A percentile compares a stretch with the other conserved stretches of the same genome.
Conservation (phyloP, 2,888 invertebrate genomes). For the Tenthredo distinguenda region DNA sequence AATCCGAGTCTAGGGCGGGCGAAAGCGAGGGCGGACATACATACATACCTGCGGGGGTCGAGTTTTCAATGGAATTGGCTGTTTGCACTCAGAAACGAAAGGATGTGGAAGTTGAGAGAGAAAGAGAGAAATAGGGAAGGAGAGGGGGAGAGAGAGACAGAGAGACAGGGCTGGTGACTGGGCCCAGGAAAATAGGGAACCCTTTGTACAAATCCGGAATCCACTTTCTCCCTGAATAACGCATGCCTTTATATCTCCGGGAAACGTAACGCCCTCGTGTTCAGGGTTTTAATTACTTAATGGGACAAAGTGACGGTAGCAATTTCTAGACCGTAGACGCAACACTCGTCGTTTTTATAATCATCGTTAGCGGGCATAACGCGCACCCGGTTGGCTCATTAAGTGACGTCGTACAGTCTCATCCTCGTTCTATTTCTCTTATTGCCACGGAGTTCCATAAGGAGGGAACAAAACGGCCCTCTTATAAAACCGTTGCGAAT, state of each 20-base stretch:
- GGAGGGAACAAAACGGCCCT: conserved; percentile 14
- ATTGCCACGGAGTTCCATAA: conserved; percentile 11
- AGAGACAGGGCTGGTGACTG: neutral
- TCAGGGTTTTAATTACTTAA: conserved; percentile 49
- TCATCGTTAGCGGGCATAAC: conserved; percentile 50
- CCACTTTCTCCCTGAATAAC: conserved; percentile 30
- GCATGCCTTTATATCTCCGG: neutral
- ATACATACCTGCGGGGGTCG: neutral
- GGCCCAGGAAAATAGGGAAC: neutral
- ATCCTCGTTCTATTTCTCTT: conserved; percentile 39
- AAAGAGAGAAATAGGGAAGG: neutral
- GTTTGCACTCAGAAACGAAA: conserved; percentile 26
- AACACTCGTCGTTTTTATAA: conserved; percentile 50
- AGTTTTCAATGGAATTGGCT: conserved; percentile 28
- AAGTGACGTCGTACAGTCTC: conserved; percentile 45
- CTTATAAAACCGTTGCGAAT: conserved; percentile 31
- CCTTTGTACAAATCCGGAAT: conserved; percentile 35
- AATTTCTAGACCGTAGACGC: conserved; percentile 46
- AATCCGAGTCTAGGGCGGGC: neutral
- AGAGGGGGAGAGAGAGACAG: neutral
- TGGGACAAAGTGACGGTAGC: conserved; percentile 51
- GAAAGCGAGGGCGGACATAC: neutral
- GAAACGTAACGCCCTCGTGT: neutral
- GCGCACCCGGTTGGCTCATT: conserved; percentile 51
- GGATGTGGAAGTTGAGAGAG: neutral